Percentiles rank a stretch among this genome's conserved stretches.
phyloP scores from a whole-genome alignment of 2,797 vertebrate genomes.

The Amblyraja radiata region DNA sequence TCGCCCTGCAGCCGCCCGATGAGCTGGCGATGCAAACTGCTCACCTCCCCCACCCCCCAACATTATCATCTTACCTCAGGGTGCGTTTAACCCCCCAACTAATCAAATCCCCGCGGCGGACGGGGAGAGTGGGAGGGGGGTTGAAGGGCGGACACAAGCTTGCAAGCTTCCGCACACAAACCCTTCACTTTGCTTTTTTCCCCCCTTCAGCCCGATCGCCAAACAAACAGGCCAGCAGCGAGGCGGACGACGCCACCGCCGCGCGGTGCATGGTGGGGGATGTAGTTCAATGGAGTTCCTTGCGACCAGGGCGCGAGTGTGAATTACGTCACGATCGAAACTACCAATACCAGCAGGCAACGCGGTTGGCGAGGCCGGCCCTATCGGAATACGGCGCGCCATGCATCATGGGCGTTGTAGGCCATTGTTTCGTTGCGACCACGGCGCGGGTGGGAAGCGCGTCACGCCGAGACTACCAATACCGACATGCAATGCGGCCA shows the following conservation, averaged over 20 bases:
- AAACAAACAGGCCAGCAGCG: too few relatives aligned
- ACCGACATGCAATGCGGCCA: too few relatives aligned
- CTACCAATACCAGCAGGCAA: neutral
- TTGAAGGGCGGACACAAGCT: neutral
- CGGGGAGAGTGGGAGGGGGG: neutral
- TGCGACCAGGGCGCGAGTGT: neutral
- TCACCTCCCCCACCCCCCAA: neutral
- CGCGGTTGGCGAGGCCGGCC: neutral
- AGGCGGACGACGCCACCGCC: too few relatives aligned
- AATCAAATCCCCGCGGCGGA: neutral
- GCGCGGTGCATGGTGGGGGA: too few relatives aligned
- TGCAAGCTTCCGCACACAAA: neutral
- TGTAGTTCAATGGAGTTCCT: too few relatives aligned
- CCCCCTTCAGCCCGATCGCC: too few relatives aligned
- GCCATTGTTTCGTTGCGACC: too few relatives aligned
- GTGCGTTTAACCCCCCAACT: neutral
- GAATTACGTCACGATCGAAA: rapidly evolving
- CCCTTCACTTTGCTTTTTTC: neutral
- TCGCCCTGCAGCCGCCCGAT: neutral
- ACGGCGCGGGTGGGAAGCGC: too few relatives aligned
- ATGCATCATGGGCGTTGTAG: neutral
- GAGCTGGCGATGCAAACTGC: neutral
- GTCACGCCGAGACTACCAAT: too few relatives aligned
- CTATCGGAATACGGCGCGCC: neutral
- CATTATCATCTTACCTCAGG: neutral